These are phyloP conservation scores for Neuroscelio doddi DNA, from an alignment of 2,888 invertebrate genomes.

Conservation along the genomic window DNA sequence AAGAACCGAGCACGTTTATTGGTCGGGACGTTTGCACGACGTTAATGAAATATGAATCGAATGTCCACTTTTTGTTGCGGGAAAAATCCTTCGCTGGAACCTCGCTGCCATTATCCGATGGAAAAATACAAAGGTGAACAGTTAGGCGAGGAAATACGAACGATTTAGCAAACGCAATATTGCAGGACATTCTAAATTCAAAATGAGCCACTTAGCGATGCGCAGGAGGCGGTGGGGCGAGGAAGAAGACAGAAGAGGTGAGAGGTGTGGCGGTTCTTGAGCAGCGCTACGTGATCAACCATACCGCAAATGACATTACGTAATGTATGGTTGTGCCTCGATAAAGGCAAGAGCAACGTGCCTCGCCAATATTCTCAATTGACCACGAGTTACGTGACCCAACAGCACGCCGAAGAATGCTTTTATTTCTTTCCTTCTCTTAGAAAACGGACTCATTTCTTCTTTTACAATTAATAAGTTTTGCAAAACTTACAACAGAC, in stretches of 20 bases:
- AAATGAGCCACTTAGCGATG: constrained; percentile 54
- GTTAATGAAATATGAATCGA: too few species aligned
- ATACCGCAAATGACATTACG: constrained; percentile 50
- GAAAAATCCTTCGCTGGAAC: too few species aligned
- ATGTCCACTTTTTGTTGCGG: too few species aligned
- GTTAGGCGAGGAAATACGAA: constrained; percentile 30
- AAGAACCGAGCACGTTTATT: too few species aligned
- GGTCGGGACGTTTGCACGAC: too few species aligned
- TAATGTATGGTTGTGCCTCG: constrained; percentile 17
- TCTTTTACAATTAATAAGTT: too few species aligned
- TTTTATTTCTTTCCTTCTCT: constrained; percentile 12
- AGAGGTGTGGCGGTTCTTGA: constrained; percentile 44
- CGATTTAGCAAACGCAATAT: constrained; percentile 50
- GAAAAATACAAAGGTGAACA: constrained; percentile 4
- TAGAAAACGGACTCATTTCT: background rate
- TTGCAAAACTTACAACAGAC: too few species aligned
- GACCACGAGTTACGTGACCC: constrained; percentile 41
- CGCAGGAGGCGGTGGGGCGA: background rate
- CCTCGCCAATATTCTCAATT: constrained; percentile 21
- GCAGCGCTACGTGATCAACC: constrained; percentile 50
- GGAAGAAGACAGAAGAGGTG: constrained; percentile 18
- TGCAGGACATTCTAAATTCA: constrained; percentile 55
- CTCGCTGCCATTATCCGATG: too few species aligned
- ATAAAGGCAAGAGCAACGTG: constrained; percentile 11
- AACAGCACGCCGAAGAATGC: constrained; percentile 12